Base-by-base conservation (phyloP, 2,888 invertebrate species). In the Drosophila atripex region DNA sequence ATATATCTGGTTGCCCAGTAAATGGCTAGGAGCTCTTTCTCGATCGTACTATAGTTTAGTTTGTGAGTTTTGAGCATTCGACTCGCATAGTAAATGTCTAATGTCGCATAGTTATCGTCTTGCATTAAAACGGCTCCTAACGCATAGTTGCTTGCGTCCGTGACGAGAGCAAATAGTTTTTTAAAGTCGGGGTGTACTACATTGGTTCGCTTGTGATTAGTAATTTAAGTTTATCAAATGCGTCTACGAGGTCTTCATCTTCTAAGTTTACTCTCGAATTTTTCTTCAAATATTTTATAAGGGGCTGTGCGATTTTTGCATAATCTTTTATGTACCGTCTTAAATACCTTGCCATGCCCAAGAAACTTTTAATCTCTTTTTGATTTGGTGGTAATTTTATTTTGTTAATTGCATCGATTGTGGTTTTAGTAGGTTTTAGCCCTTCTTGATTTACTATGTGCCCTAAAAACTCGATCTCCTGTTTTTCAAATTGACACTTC, bases 111-210 rank as follows among this genome's bases (percentile, higher is more conserved):
- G n/a, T 21, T 43, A 12, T 11, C 16, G 8, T 49, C 32, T 16
- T 49, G 49, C 49, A 32, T 32, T 7, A 18, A 16, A 2, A 49
- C 49, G n/a, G n/a, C n/a, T n/a, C n/a, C n/a, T n/a, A n/a, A n/a
- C n/a, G n/a, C n/a, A n/a, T n/a, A n/a, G n/a, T 25, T 25, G 25
- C 25, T 25, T 25, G 25, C 25, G n/a, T 49, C 32, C 30, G 49
- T 32, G 30, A 12, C 18, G 11, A 49, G 32, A 12, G 49, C 32
- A n/a, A 49, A 49, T 25, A 18, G 49, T n/a, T 49, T 32, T 32
- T 49, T 46, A 28, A 25, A 25, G n/a, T 28, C 14, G 7, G 8
- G 11, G n/a, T 46, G 28, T n/a, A 46, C 14, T 14, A 25, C 46
- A 9, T 28, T 46, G 25, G 46, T n/a, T 46, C 14, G 46, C 46